A percentile compares a stretch with the other conserved stretches of the same genome.
Evolutionary conservation across 2,888 invertebrate genomes (phyloP).

Genomic region (Watsonalla binaria): DNA sequence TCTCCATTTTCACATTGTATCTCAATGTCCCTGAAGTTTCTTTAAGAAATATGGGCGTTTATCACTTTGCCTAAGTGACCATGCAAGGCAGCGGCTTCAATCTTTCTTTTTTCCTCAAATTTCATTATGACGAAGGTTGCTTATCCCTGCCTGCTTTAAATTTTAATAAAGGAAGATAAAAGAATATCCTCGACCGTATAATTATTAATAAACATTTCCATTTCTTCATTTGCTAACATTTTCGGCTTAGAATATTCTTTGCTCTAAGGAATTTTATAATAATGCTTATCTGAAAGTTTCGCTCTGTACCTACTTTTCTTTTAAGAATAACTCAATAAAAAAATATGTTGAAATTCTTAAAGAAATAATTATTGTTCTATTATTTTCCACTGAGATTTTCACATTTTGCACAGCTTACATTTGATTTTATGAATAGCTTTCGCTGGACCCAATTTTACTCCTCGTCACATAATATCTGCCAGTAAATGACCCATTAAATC

Average conservation of each 20-base stretch:
- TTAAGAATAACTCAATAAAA: no score
- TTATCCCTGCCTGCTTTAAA: slow-evolving; percentile 7
- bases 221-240: slow-evolving; percentile 1
- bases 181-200: slow-evolving; percentile 7
- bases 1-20: background rate
- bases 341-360: no score
- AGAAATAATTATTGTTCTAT: no score
- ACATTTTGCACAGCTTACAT: no score
- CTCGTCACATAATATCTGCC: no score
- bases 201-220: slow-evolving; percentile 11
- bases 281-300: no score
- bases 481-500: no score
- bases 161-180: slow-evolving; percentile 14
- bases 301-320: no score
- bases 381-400: no score
- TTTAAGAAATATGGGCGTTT: slow-evolving; percentile 31
- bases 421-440: no score
- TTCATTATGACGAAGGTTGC: slow-evolving; percentile 30
- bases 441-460: no score
- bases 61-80: slow-evolving; percentile 53
- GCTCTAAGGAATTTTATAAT: background rate
- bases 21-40: slow-evolving; percentile 18
- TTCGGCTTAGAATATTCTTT: no score
- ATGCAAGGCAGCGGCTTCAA: slow-evolving; percentile 38
- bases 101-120: slow-evolving; percentile 31